Base-by-base conservation (phyloP, 2,888 invertebrate genomes). In the Unio pictorum region DNA sequence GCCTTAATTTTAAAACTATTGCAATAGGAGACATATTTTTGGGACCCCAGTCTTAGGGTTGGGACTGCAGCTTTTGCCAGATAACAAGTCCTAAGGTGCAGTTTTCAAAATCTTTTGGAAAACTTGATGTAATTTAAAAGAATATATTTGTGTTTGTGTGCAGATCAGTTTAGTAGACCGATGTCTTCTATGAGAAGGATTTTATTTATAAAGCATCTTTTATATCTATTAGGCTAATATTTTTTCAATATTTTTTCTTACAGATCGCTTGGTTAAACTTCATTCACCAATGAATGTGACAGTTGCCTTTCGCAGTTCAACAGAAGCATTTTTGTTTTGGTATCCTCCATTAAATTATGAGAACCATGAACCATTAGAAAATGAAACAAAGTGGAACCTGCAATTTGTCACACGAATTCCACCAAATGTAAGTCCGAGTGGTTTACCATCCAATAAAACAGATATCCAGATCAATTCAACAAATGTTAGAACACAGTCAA, bases 231-330 rank as follows among this genome's bases (percentile, higher is more conserved):
- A 45, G 11, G 0, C 1, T 45, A 45, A 45, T 11, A 11, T 45
- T 45, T 45, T 45, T 11, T 34, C 11, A 11, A 11, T 45, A 26
- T n/a, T 45, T 57, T 68, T 34, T 26, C 45, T 70, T 74, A 61
- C 71, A 76, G 76, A 72, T 55, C 66, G 68, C 34, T 30, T 76
- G 63, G 72, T 81, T 23, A 45, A 65, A n/a, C 69, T 81, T 23
- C 75, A 79, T 28, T 80, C 83, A 34, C 83, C 82, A 3, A 61
- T 61, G 18, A 81, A 83, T 69, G 65, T 85, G 26, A 79, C 78
- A 6, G 67, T 76, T 1, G 74, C 72, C 20, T 73, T 71, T 28
- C 69, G 71, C 0, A 69, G 71, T 23, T 55, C 67, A 0, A 74
- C 61, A 2, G 75, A 66, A 61, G 74, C 79, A 0, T 76, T 75